Base-by-base conservation (phyloP, 2,888 invertebrate genomes). In the Cyrtodaria siliqua region DNA sequence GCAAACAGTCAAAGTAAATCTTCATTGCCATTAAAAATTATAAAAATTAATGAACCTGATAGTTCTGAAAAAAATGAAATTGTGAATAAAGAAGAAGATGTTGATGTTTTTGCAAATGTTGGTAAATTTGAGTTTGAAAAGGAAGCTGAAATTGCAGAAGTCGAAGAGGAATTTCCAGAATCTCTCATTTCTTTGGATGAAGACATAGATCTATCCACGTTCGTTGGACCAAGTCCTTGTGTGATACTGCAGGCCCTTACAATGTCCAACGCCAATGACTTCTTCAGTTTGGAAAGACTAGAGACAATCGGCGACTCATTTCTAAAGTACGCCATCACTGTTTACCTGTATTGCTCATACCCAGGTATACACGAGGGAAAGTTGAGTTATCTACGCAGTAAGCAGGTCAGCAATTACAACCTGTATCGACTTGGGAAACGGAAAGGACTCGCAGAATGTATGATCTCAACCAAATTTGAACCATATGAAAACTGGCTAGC, bases 401-500 rank as follows among this genome's bases (percentile, higher is more conserved):
- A 99, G 91, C 99, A 99, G 95, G 94, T 93, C n/a, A 97, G 97
- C 57, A 98, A 98, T 93, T 95, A 98, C 86, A 99, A 99, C 94
- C 94, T 99, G 14, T 99, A 99, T 93, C 95, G 97, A 1, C 94
- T 99, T 69, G 99, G 99, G 0, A 96, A 97, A 82, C 95, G 95
- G 86, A 97, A 97, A 92, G 95, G 96, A 16, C 94, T 99, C 20
- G 99, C 98, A 0, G 97, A 98, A 86, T 96, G 97, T 75, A 99
- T 99, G 98, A 97, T 99, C 76, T 98, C 99, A 0, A 97, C 97
- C 2, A 99, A 99, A 93, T 99, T 99, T 93, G 99, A 99, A 90
- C 99, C 99, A 0, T 98, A 98, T 91, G 99, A 99, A 93, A 99
- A 99, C 93, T 99, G 99, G 99, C 93, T 99, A 24, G 99, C 99